These are phyloP conservation scores for Zosterops pallidus DNA, from an alignment of 2,113 vertebrate species.

Conservation along the genomic window DNA sequence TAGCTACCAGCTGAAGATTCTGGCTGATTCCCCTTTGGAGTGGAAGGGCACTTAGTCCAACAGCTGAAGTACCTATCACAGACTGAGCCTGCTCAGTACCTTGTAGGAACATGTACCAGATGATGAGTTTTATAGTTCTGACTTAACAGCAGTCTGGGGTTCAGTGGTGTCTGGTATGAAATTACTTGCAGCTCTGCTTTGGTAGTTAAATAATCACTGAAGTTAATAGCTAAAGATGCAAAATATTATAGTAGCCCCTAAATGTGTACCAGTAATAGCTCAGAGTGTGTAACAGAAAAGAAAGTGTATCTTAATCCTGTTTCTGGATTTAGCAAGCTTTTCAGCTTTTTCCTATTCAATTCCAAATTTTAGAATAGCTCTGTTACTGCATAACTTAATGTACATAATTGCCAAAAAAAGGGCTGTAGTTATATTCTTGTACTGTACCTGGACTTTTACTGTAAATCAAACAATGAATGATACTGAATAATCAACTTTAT, in stretches of 20 bases:
- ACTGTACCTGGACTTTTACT: background rate
- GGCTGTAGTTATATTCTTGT: background rate
- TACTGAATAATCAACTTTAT: background rate
- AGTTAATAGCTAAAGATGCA: background rate
- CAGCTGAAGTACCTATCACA: no score
- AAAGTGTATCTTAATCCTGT: background rate
- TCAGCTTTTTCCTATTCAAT: background rate
- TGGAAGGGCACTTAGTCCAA: background rate
- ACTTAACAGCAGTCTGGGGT: background rate
- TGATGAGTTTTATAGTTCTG: background rate
- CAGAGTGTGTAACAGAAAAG: background rate
- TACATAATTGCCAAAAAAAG: background rate
- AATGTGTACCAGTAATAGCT: background rate
- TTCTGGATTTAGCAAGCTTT: background rate
- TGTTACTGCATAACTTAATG: background rate
- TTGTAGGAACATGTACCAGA: background rate
- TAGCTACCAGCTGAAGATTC: background rate
- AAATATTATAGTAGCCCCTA: background rate
- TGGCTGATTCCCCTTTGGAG: background rate
- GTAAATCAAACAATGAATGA: background rate
- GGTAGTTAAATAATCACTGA: background rate
- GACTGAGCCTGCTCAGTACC: background rate
- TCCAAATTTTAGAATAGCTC: background rate
- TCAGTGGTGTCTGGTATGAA: background rate
- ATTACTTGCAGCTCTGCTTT: background rate